These are phyloP conservation scores for Anthoptus insignis DNA, from an alignment of 2,888 invertebrate species.

Conservation along the genomic window DNA sequence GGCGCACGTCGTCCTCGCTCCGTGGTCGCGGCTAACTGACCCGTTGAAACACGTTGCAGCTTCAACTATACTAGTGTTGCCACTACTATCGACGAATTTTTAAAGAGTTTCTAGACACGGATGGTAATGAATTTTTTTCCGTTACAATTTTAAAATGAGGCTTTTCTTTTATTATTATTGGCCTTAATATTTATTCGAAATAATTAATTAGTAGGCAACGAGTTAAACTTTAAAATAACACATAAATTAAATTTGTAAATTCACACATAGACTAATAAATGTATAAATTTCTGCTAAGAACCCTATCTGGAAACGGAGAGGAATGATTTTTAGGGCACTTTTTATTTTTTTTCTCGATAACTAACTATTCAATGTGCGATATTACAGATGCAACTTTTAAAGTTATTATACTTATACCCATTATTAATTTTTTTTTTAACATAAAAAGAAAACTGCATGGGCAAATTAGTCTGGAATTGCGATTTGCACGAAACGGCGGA, in stretches of 20 bases:
- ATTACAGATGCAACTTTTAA: conserved; percentile 5
- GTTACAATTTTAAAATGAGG: conserved; percentile 2
- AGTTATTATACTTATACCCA: conserved; percentile 1
- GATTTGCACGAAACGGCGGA: not conserved
- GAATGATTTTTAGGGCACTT: conserved; percentile 11
- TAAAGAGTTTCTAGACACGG: not conserved
- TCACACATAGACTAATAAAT: not conserved
- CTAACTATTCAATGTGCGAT: not conserved
- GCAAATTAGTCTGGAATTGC: not conserved
- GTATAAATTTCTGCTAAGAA: not conserved
- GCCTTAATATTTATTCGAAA: not conserved
- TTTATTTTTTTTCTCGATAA: conserved; percentile 4
- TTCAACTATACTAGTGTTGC: not conserved
- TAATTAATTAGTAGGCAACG: not conserved
- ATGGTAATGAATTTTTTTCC: conserved; percentile 3
- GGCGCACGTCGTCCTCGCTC: not conserved
- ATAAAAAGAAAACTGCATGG: not conserved
- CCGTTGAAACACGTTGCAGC: not conserved
- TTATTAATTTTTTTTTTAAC: not conserved
- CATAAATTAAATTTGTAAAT: not conserved
- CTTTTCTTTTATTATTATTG: not conserved
- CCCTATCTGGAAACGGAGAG: conserved; percentile 10
- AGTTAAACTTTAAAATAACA: not conserved
- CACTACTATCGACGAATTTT: not conserved
- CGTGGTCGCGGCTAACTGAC: not conserved